Percentiles rank a stretch among this genome's conserved stretches.
These are phyloP conservation scores for Bombus pyrosoma DNA, from an alignment of 1,140 invertebrate genomes.

Conservation along the genomic window DNA sequence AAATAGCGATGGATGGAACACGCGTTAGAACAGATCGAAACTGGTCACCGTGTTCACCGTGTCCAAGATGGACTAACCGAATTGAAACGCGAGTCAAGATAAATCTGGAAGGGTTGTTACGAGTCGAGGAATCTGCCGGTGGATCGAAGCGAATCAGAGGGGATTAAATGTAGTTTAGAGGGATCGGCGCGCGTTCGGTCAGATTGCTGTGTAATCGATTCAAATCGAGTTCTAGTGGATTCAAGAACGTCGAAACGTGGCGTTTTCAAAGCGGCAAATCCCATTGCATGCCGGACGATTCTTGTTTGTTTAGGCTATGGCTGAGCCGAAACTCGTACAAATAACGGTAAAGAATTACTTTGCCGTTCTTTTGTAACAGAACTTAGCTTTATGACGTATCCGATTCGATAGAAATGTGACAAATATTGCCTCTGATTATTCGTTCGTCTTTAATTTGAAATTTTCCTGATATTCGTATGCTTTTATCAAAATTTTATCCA, in stretches of 20 bases:
- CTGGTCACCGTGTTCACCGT: not conserved
- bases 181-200: slow-evolving; percentile 13
- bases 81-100: slow-evolving; percentile 17
- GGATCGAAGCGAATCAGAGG: slow-evolving; percentile 26
- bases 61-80: slow-evolving; percentile 11
- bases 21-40: not conserved
- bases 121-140: not conserved
- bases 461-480: too few relatives aligned
- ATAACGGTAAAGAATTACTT: not conserved
- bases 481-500: too few relatives aligned
- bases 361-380: too few relatives aligned
- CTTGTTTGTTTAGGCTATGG: not conserved
- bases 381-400: too few relatives aligned
- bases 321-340: not conserved
- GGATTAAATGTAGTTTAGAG: slow-evolving; percentile 38
- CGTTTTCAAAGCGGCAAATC: not conserved
- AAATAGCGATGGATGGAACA: not conserved
- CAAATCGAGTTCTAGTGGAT: slow-evolving; percentile 33
- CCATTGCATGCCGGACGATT: not conserved
- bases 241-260: slow-evolving; percentile 1
- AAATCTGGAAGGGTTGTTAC: slow-evolving; percentile 33
- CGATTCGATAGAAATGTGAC: too few relatives aligned
- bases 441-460: too few relatives aligned
- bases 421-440: too few relatives aligned
- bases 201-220: slow-evolving; percentile 44